Evolutionary conservation across 2,113 vertebrate species (phyloP).

Genomic region (Spheniscus mendiculus): DNA sequence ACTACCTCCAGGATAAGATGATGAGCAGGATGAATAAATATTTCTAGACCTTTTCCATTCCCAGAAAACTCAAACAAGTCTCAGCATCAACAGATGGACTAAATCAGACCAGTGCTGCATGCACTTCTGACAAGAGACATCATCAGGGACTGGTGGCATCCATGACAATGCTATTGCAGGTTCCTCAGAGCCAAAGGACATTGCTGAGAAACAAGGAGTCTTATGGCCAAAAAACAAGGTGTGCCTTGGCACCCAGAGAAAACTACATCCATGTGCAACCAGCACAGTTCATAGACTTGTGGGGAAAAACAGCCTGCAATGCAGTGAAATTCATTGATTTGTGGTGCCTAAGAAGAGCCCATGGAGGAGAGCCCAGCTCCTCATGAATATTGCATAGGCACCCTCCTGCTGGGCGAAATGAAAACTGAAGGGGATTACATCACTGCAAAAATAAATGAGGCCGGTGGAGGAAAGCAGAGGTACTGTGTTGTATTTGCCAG

Average conservation of each 20-base stretch:
- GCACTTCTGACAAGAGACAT: background rate
- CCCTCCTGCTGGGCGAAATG: background rate
- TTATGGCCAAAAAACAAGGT: background rate
- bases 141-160: background rate
- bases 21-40: background rate
- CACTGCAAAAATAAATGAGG: background rate
- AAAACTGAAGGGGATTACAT: background rate
- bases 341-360: background rate
- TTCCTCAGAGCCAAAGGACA: background rate
- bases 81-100: background rate
- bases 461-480: background rate
- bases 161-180: background rate
- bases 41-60: background rate
- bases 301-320: background rate
- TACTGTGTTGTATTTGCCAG: background rate
- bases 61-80: background rate
- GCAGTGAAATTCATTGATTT: constrained; percentile 3
- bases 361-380: background rate
- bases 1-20: background rate
- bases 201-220: background rate
- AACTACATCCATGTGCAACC: background rate
- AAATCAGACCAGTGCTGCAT: background rate
- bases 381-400: background rate
- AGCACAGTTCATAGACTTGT: background rate
- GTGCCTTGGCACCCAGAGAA: background rate